A percentile compares a stretch with the other conserved stretches of the same genome.
Evolutionary conservation across 2,888 invertebrate genomes (phyloP).

Genomic region (Polydrusus cervinus): DNA sequence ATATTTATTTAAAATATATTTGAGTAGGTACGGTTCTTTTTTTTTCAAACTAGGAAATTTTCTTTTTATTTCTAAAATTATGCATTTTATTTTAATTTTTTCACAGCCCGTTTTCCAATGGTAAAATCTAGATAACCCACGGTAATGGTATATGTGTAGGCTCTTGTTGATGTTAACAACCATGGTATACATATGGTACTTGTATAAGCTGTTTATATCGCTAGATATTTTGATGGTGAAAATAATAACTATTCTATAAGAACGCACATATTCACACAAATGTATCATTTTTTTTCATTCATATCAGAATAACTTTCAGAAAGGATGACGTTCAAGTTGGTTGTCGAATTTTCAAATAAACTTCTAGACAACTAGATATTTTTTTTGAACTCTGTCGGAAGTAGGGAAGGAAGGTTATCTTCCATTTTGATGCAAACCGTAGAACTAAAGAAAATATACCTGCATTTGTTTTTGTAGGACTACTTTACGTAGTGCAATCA

Average conservation of each 20-base stretch:
- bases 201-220: conserved; percentile 8
- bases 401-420: no score
- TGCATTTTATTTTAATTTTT: conserved; percentile 18
- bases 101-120: neutral
- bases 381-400: no score
- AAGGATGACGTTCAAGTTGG: no score
- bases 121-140: conserved; percentile 25
- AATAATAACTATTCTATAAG: neutral
- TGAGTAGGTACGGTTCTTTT: neutral
- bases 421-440: no score
- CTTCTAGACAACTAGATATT: no score
- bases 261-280: conserved; percentile 31
- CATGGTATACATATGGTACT: neutral
- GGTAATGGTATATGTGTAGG: conserved; percentile 14
- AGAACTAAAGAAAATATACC: no score
- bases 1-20: conserved; percentile 1
- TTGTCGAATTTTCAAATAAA: no score
- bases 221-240: conserved; percentile 27
- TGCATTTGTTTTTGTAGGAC: no score
- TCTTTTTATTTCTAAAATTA: neutral
- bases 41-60: neutral
- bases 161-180: conserved; percentile 13
- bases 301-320: neutral
- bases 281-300: conserved; percentile 26
- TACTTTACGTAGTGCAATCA: no score